A percentile compares a stretch with the other conserved stretches of the same genome.
These are phyloP conservation scores for Pogonocherus hispidulus DNA, from an alignment of 2,888 invertebrate species.

Conservation along the genomic window DNA sequence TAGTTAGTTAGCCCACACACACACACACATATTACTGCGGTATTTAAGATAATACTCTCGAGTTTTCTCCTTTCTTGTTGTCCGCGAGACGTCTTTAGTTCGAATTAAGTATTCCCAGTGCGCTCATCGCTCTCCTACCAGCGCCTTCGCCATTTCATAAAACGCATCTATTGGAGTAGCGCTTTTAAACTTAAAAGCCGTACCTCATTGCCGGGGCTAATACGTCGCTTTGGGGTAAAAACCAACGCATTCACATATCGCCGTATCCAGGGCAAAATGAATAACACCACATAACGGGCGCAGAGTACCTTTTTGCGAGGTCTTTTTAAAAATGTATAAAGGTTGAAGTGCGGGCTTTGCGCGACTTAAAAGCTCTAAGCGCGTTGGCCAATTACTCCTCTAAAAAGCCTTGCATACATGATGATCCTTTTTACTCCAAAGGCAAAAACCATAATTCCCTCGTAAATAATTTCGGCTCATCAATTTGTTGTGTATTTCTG, in stretches of 20 bases:
- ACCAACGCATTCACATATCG: conserved; percentile 34
- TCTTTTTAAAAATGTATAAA: conserved; percentile 69
- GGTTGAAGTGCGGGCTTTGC: conserved; percentile 67
- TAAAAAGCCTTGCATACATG: conserved; percentile 68
- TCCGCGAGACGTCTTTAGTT: neutral
- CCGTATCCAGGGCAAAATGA: conserved; percentile 28
- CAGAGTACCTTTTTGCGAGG: conserved; percentile 25
- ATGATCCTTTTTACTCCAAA: conserved; percentile 53
- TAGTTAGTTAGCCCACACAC: too few species aligned
- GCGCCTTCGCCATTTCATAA: conserved; percentile 28
- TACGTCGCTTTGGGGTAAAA: conserved; percentile 35
- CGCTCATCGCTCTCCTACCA: conserved; percentile 8
- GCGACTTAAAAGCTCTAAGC: conserved; percentile 69
- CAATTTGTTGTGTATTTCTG: conserved; percentile 24
- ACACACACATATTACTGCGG: too few species aligned
- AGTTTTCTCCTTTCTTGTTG: too few species aligned
- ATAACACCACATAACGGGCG: conserved; percentile 32
- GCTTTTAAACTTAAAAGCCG: conserved; percentile 40
- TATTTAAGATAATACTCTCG: too few species aligned
- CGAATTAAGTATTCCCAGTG: conserved; percentile 20
- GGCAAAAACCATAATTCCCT: conserved; percentile 47
- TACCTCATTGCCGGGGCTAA: conserved; percentile 27
- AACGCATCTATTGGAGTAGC: conserved; percentile 33
- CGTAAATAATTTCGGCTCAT: conserved; percentile 28
- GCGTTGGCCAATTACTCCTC: conserved; percentile 69